Evolutionary conservation across 2,113 vertebrate genomes (phyloP).

Genomic region (Ploceus nigricollis): DNA sequence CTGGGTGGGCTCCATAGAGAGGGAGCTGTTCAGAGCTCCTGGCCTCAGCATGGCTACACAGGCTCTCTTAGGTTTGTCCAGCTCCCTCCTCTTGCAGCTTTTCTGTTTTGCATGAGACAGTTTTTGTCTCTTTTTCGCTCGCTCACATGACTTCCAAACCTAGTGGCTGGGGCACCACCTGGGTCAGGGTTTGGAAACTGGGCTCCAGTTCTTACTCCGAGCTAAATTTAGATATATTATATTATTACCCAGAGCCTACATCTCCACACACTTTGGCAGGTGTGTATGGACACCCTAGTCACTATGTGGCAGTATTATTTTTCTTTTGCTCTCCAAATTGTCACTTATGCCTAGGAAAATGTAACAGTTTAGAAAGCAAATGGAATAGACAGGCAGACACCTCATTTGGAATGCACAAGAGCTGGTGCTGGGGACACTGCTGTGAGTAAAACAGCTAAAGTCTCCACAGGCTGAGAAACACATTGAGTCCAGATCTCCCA

Average conservation of each 20-base stretch:
- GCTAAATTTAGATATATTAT: not conserved
- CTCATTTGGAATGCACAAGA: not conserved
- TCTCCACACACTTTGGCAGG: not conserved
- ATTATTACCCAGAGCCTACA: not conserved
- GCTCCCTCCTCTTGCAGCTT: not conserved
- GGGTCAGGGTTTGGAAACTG: slow-evolving; percentile 4
- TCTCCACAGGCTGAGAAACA: not conserved
- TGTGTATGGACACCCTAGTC: not conserved
- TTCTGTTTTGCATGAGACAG: slow-evolving; percentile 34
- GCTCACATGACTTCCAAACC: slow-evolving; percentile 1
- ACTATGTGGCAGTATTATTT: not conserved
- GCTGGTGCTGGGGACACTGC: not conserved
- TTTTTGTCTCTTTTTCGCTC: slow-evolving; percentile 10
- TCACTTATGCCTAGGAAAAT: not conserved
- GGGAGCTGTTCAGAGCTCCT: not conserved
- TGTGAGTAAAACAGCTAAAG: not conserved
- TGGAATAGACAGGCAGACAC: not conserved
- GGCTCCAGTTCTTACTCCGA: slow-evolving; percentile 1
- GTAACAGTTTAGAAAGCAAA: not conserved
- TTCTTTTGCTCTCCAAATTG: not conserved
- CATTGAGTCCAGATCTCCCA: not conserved
- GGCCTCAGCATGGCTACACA: fast-evolving
- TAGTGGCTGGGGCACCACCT: not conserved
- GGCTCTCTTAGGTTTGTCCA: not conserved
- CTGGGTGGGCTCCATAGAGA: not conserved